Evolutionary conservation across 2,113 vertebrate species (phyloP), one percentile per base, ranked within the genome.

Genomic region (Scalopus aquaticus): DNA sequence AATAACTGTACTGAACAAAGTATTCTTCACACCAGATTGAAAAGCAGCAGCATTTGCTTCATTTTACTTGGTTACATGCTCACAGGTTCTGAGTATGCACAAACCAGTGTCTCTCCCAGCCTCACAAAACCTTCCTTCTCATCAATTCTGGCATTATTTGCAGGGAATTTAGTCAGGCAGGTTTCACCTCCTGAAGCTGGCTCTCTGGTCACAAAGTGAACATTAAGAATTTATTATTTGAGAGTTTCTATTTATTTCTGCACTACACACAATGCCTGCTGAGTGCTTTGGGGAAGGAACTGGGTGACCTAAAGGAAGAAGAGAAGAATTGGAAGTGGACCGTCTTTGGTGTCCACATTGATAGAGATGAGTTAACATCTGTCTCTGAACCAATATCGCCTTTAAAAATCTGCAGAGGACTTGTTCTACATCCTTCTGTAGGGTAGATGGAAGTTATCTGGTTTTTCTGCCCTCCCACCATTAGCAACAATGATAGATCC

Each of bases 171-270:
- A 62, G 37, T 20, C 28, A 10, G 70, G 67, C 11, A 80, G 60
- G 42, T 54, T 46, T 88, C 28, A 62, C 7, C 37, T 77, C 86
- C 60, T 74, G 39, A 81, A 70, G 74, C 37, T 58, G 51, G 28
- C 39, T 77, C 60, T 87, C 32, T 9, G 65, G 56, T 65, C 51
- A 60, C 51, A 56, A 60, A 82, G 17, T 39, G n/a, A 76, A 39
- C 10, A 9, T 84, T 79, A 32, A 44, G 32, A 78, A 44, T 65
- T 49, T 26, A 28, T 88, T 32, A 46, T 9, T 20, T 39, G 39
- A 87, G 51, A 26, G n/a, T 69, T 69, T 91, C 79, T 22, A 24
- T 73, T 77, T 81, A n/a, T 89, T 73, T 91, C 83, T 93, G 39
- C 89, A 77, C 7, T 32, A 58, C 26, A 32, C 1, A 0, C 24